Evolutionary conservation across 2,797 vertebrate genomes (phyloP).

Genomic region (Sebastolobus alascanus): DNA sequence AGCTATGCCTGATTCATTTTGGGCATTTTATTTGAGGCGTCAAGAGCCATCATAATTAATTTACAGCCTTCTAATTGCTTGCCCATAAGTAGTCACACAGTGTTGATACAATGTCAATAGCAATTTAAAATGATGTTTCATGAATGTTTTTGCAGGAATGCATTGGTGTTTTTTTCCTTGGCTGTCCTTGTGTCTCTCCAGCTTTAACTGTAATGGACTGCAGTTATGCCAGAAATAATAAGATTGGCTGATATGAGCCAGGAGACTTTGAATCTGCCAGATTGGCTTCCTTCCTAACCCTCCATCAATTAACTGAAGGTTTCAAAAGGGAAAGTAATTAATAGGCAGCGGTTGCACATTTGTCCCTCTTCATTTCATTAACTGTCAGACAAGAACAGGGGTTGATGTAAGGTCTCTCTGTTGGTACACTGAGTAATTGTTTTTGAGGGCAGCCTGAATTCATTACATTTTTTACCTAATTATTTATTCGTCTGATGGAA

Average conservation of each 20-base stretch:
- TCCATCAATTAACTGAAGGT: conserved; percentile 25
- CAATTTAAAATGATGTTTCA: not conserved
- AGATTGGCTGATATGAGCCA: conserved; percentile 14
- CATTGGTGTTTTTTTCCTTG: not conserved
- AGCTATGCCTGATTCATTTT: too few relatives aligned
- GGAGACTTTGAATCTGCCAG: conserved; percentile 16
- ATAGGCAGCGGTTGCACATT: conserved; percentile 3
- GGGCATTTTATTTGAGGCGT: not conserved
- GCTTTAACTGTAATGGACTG: conserved; percentile 10
- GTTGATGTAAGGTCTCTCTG: not conserved
- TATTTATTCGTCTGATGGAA: not conserved
- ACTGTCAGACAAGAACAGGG: conserved; percentile 2
- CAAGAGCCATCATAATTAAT: not conserved
- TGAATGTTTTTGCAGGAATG: not conserved
- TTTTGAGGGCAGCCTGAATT: not conserved
- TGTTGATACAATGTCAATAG: not conserved
- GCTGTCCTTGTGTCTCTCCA: not conserved
- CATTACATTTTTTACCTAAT: not conserved
- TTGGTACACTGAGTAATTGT: not conserved
- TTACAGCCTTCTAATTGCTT: not conserved
- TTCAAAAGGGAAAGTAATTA: conserved; percentile 38
- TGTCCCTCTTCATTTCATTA: conserved; percentile 34
- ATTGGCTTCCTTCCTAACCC: conserved; percentile 21
- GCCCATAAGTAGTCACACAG: not conserved
- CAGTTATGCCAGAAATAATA: conserved; percentile 14